Evolutionary conservation across 2,113 vertebrate species (phyloP), one percentile per base, ranked within the genome.

Genomic region (Siniperca chuatsi): DNA sequence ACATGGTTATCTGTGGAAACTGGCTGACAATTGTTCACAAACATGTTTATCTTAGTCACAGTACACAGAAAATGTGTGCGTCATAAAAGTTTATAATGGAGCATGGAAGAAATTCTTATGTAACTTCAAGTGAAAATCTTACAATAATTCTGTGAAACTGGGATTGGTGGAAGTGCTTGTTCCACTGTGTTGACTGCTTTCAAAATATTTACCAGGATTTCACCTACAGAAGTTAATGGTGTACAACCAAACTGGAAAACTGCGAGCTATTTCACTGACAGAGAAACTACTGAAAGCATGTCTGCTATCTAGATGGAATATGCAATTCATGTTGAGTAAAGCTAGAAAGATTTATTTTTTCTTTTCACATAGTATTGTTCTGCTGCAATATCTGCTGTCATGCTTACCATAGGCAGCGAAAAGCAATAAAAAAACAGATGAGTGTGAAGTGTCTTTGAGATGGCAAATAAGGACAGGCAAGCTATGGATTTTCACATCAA

Each of bases 401-500:
- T 10, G 2, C 21, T 55, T 4, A 23, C 35, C 9, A 21, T 10
- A 61, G 2, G 21, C 1, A n/a, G 33, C 1, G 0, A 48, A 61
- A 6, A 44, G 16, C 1, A 40, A 60, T 12, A 65, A 9, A 54
- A 23, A 40, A 35, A 4, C 21, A 5, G 16, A 52, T 11, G 6
- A 12, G 4, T 52, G 4, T 48, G 15, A 76, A 54, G 37, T 37
- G n/a, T 58, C 15, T 62, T 48, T 54, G 10, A 40, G 4, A 35
- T 6, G 0, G 20, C n/a, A 62, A 50, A 44, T 8, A 40, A 46
- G 9, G 5, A 62, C 42, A 44, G 12, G 8, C 1, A 2, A 65
- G 8, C 40, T 16, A 1, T 66, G 73, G 46, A n/a, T 83, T 78
- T 78, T 57, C 25, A 64, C 33, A 58, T 70, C 57, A 54, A 12